These are phyloP conservation scores for Sebastolobus altivelis DNA, from an alignment of 2,797 vertebrate species.

Conservation along the genomic window DNA sequence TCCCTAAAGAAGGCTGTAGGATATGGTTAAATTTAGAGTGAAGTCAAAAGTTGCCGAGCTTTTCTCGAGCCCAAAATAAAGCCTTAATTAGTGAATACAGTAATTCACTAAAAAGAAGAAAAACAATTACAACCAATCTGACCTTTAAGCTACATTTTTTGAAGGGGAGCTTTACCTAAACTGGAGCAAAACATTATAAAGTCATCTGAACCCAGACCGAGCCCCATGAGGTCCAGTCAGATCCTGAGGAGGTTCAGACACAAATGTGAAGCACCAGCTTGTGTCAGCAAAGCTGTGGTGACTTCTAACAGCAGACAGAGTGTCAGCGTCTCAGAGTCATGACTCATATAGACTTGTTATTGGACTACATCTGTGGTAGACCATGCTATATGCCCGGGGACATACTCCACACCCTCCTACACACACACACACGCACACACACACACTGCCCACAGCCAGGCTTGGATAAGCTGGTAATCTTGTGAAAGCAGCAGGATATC, in stretches of 20 bases:
- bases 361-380: constrained; percentile 30
- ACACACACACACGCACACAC: constrained; percentile 10
- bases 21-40: background rate
- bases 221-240: background rate
- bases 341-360: constrained; percentile 35
- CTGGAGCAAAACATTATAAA: background rate
- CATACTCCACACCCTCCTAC: constrained; percentile 15
- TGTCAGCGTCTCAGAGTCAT: constrained; percentile 35
- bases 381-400: constrained; percentile 18
- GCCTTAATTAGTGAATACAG: background rate
- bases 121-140: background rate
- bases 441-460: constrained; percentile 34
- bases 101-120: background rate
- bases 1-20: too few relatives aligned
- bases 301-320: constrained; percentile 7
- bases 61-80: background rate
- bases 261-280: constrained; percentile 12
- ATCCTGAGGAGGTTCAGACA: constrained; percentile 6
- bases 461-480: constrained; percentile 48
- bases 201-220: background rate
- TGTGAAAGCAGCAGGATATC: constrained; percentile 61
- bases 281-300: constrained; percentile 24
- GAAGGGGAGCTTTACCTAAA: background rate
- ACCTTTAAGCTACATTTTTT: background rate
- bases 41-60: background rate